Conservation (phyloP, 2,888 invertebrate genomes). For the Muschampia plurimacula region DNA sequence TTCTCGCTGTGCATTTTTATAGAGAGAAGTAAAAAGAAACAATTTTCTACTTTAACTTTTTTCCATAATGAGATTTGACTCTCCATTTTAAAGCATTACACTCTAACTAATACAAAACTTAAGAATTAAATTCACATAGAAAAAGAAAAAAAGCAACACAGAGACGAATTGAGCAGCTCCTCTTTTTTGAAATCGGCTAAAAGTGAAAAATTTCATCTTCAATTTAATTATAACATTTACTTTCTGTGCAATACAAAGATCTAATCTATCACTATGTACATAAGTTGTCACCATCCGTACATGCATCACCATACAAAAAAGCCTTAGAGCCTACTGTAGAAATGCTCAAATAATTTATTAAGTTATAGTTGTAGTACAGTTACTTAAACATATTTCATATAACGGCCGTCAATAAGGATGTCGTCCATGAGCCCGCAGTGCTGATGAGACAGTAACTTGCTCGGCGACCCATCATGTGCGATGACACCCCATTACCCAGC, state of each 20-base stretch:
- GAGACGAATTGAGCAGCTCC: too few relatives aligned
- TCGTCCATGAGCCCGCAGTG: conserved; percentile 57
- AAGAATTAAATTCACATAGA: neutral
- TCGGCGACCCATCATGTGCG: conserved; percentile 75
- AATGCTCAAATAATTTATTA: neutral
- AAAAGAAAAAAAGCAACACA: too few relatives aligned
- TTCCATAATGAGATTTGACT: conserved; percentile 11
- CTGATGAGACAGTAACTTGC: conserved; percentile 71
- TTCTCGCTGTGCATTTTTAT: conserved; percentile 44
- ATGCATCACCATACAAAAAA: neutral
- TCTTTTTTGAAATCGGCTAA: too few relatives aligned
- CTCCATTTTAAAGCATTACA: neutral
- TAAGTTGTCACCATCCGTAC: too few relatives aligned
- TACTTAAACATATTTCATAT: conserved; percentile 58
- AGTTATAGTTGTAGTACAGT: conserved; percentile 20
- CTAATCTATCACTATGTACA: too few relatives aligned
- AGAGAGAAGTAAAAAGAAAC: conserved; percentile 39
- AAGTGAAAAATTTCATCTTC: too few relatives aligned
- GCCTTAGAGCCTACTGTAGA: neutral
- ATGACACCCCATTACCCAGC: conserved; percentile 82
- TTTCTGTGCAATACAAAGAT: too few relatives aligned
- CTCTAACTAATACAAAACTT: neutral
- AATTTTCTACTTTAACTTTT: conserved; percentile 19
- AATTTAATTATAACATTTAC: too few relatives aligned
- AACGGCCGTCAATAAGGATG: conserved; percentile 70